These are phyloP conservation scores for Eunapius fragilis DNA, from an alignment of 37 sponge, comb jelly and placozoan species.

Conservation along the genomic window DNA sequence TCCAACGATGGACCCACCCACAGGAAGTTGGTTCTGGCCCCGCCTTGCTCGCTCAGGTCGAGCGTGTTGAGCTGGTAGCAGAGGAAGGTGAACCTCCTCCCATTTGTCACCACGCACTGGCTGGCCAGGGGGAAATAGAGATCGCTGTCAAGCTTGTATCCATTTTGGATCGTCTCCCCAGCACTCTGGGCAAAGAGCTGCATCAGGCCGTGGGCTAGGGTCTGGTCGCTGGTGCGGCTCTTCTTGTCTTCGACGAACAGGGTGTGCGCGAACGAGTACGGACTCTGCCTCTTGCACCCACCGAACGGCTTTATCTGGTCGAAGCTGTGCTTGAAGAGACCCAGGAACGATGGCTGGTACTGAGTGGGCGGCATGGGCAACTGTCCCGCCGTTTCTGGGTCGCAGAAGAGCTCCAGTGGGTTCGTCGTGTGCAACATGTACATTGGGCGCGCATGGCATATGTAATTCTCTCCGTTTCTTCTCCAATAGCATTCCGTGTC, in stretches of 20 bases:
- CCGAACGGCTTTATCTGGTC: conserved; percentile 73
- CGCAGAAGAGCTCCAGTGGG: conserved; percentile 55
- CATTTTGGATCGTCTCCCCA: conserved; percentile 75
- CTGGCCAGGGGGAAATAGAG: conserved; percentile 58
- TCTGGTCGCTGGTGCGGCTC: conserved; percentile 28
- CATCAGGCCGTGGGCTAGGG: conserved; percentile 62
- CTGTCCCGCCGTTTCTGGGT: conserved; percentile 10
- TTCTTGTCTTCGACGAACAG: conserved; percentile 36
- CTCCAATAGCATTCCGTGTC: conserved; percentile 71
- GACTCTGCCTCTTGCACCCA: conserved; percentile 46
- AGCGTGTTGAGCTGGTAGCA: conserved; percentile 82
- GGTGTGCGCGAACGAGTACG: conserved; percentile 65
- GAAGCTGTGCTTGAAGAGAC: conserved; percentile 55
- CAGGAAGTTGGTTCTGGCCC: conserved; percentile 42
- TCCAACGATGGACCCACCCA: conserved; percentile 72
- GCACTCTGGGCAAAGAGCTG: conserved; percentile 67
- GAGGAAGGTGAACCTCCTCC: conserved; percentile 70
- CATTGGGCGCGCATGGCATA: conserved; percentile 40
- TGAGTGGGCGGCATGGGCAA: conserved; percentile 19
- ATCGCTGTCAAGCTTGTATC: conserved; percentile 54
- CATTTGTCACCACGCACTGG: conserved; percentile 75
- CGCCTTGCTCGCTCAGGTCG: conserved; percentile 36
- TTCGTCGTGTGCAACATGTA: conserved; percentile 51
- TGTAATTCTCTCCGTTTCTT: conserved; percentile 49
- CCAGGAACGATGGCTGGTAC: conserved; percentile 35